phyloP scores from a whole-genome alignment of 2,888 invertebrate genomes.

The Crocallis elinguaria region DNA sequence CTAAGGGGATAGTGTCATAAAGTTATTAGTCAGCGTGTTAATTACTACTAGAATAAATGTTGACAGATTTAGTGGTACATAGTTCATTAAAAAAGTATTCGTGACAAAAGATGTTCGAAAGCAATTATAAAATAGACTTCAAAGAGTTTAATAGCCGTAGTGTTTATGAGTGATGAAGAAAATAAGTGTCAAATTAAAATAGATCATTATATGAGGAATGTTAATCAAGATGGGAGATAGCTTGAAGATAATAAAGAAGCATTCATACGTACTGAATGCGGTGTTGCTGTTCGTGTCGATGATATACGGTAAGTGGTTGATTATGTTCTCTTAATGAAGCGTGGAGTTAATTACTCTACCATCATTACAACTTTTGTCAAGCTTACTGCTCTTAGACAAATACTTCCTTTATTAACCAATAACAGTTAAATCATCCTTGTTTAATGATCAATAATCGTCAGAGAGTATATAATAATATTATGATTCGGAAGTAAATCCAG shows the following conservation, averaged over 20 bases:
- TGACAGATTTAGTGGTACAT: constrained; percentile 72
- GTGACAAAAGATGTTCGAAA: constrained; percentile 59
- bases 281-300: constrained; percentile 70
- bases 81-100: constrained; percentile 60
- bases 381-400: constrained; percentile 19
- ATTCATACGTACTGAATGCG: constrained; percentile 74
- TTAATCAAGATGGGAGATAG: constrained; percentile 68
- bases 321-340: constrained; percentile 45
- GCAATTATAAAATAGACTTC: constrained; percentile 43
- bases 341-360: constrained; percentile 41
- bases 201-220: constrained; percentile 45
- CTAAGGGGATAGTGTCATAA: constrained; percentile 68
- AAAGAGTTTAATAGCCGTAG: constrained; percentile 47
- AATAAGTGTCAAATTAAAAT: constrained; percentile 71
- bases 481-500: background rate
- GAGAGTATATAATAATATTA: background rate
- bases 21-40: constrained; percentile 78
- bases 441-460: background rate
- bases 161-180: constrained; percentile 67
- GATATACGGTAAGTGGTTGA: constrained; percentile 75
- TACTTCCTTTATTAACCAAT: background rate
- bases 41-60: constrained; percentile 68
- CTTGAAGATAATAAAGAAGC: constrained; percentile 69
- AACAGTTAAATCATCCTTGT: background rate
- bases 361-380: constrained; percentile 24